These are phyloP conservation scores for Ryuthela nishihirai DNA, from an alignment of 2,888 invertebrate species.

Conservation along the genomic window DNA sequence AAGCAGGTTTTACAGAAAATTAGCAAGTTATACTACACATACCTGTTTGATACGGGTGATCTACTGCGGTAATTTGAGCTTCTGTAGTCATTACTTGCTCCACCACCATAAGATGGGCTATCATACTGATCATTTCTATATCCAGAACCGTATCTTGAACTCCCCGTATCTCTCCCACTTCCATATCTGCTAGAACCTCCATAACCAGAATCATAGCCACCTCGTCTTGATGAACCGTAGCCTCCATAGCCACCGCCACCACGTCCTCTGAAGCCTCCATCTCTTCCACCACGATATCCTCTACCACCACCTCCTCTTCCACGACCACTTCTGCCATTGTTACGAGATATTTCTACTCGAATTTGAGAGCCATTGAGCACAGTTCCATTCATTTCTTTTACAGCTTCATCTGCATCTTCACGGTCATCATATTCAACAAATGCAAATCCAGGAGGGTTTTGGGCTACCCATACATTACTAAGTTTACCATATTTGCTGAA, in stretches of 20 bases:
- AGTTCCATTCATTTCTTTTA: slow-evolving; percentile 80
- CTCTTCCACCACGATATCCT: slow-evolving; percentile 58
- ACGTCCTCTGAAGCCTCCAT: slow-evolving; percentile 11
- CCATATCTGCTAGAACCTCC: too few relatives aligned
- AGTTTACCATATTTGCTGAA: slow-evolving; percentile 69
- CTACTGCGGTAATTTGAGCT: slow-evolving; percentile 36
- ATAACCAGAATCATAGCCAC: too few relatives aligned
- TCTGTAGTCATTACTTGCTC: too few relatives aligned
- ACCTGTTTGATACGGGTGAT: slow-evolving; percentile 31
- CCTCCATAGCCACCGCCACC: neutral
- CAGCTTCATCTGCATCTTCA: slow-evolving; percentile 84
- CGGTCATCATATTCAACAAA: slow-evolving; percentile 88
- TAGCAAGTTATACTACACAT: too few relatives aligned
- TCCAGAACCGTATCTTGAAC: too few relatives aligned
- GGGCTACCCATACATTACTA: slow-evolving; percentile 8
- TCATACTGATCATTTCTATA: too few relatives aligned
- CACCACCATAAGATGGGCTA: too few relatives aligned
- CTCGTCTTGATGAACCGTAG: too few relatives aligned
- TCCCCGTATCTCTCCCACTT: too few relatives aligned
- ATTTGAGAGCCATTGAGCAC: slow-evolving; percentile 35
- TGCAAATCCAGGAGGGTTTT: slow-evolving; percentile 78
- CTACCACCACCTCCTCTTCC: slow-evolving; percentile 53
- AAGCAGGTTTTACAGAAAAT: too few relatives aligned
- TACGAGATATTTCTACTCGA: slow-evolving; percentile 29
- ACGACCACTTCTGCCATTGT: slow-evolving; percentile 48